phyloP scores from a whole-genome alignment of 2,888 invertebrate species.

The Pantelozetes paolii region DNA sequence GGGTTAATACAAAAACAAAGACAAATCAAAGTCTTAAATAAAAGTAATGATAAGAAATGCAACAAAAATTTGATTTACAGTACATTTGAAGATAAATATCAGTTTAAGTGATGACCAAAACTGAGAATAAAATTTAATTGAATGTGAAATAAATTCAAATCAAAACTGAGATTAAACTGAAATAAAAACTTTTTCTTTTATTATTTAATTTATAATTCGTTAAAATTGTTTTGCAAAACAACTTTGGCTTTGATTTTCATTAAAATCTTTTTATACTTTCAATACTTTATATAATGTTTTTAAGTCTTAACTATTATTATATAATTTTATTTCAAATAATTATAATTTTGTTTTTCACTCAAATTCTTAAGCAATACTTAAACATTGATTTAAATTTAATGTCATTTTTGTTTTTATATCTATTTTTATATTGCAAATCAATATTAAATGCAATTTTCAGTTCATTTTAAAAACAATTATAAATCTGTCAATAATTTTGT shows the following conservation, averaged over 20 bases:
- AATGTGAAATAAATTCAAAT: background rate
- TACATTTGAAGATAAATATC: too few relatives aligned
- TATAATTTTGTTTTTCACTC: background rate
- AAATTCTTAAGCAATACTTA: background rate
- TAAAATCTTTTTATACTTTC: background rate
- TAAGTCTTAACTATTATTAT: slow-evolving; percentile 1
- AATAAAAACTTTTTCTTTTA: background rate
- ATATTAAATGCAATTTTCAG: background rate
- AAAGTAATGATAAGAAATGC: too few relatives aligned
- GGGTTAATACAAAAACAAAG: too few relatives aligned
- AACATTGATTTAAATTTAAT: background rate
- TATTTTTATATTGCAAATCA: background rate
- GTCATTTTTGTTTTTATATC: background rate
- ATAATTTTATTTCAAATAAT: background rate
- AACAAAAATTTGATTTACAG: too few relatives aligned
- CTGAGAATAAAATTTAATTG: too few relatives aligned
- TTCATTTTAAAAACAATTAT: background rate
- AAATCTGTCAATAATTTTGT: background rate
- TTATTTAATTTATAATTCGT: background rate
- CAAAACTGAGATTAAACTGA: background rate
- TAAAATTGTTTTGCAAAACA: background rate
- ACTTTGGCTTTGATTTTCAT: background rate
- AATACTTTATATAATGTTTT: slow-evolving; percentile 11
- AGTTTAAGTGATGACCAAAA: too few relatives aligned
- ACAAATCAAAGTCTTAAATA: too few relatives aligned